phyloP scores from a whole-genome alignment of 2,888 invertebrate species.

The Blastobasis adustella region DNA sequence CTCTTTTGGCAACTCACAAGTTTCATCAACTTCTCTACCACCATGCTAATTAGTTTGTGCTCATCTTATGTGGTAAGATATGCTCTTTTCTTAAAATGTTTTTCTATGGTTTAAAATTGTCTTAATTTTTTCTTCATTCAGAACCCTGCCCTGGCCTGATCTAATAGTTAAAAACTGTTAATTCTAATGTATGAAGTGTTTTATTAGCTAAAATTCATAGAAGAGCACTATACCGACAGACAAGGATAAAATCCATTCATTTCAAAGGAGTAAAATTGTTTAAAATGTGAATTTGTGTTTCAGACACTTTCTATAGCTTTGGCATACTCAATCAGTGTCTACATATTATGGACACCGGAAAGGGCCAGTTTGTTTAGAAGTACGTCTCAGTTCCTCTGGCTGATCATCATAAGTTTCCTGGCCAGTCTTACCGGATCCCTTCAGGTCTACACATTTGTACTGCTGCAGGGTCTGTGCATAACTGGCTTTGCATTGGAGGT shows the following conservation, averaged over 20 bases:
- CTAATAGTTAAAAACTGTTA: too few species aligned
- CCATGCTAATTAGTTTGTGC: constrained; percentile 66
- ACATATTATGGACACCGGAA: constrained; percentile 84
- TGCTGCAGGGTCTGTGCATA: constrained; percentile 78
- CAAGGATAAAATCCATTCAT: too few species aligned
- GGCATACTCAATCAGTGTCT: constrained; percentile 82
- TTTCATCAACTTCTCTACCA: constrained; percentile 60
- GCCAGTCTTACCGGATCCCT: constrained; percentile 84
- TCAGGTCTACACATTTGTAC: constrained; percentile 83
- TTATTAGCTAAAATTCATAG: too few species aligned
- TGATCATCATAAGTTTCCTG: constrained; percentile 82
- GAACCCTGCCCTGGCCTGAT: too few species aligned
- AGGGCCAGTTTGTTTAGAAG: constrained; percentile 79
- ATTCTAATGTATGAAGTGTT: too few species aligned
- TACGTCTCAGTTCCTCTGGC: constrained; percentile 83
- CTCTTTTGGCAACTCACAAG: constrained; percentile 72
- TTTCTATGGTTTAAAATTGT: too few species aligned
- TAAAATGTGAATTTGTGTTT: constrained; percentile 27
- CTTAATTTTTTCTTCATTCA: too few species aligned
- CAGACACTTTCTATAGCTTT: constrained; percentile 80
- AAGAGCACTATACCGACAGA: too few species aligned
- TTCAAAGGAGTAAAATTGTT: too few species aligned
- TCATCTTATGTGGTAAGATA: constrained; percentile 70
- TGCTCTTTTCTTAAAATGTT: too few species aligned
- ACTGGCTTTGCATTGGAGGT: constrained; percentile 79